Percentiles rank a stretch among this genome's conserved stretches.
These are phyloP conservation scores for Geodia barretti DNA, from an alignment of 37 sponge, comb jelly and placozoan species.

Conservation along the genomic window DNA sequence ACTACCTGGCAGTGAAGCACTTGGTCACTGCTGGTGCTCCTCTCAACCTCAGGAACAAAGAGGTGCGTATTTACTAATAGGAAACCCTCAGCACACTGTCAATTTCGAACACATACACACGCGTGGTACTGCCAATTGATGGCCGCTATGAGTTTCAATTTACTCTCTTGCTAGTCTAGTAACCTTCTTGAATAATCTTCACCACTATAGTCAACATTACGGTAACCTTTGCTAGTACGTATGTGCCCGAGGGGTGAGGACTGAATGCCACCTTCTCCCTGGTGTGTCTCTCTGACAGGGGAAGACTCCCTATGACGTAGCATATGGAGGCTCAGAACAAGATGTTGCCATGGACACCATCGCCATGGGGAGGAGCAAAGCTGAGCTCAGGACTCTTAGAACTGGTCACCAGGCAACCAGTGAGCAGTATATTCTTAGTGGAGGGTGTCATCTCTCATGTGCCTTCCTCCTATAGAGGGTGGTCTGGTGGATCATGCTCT, in stretches of 20 bases:
- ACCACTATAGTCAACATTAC: too few relatives aligned
- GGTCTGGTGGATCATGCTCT: conserved; percentile 75
- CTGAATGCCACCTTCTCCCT: background rate
- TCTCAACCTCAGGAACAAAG: conserved; percentile 43
- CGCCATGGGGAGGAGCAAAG: conserved; percentile 32
- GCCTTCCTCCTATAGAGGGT: conserved; percentile 44
- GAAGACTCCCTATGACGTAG: conserved; percentile 65
- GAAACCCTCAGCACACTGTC: too few relatives aligned
- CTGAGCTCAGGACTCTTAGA: conserved; percentile 28
- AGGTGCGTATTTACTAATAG: conserved; percentile 27
- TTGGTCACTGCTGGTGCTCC: conserved; percentile 49
- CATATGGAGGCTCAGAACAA: too few relatives aligned
- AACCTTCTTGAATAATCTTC: too few relatives aligned
- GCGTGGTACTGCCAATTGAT: too few relatives aligned
- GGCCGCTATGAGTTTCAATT: too few relatives aligned
- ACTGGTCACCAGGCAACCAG: conserved; percentile 31
- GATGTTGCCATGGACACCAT: conserved; percentile 50
- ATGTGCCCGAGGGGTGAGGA: too few relatives aligned
- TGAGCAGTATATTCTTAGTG: too few relatives aligned
- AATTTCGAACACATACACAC: too few relatives aligned
- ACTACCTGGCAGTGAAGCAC: conserved; percentile 27
- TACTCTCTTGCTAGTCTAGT: too few relatives aligned
- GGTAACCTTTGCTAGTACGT: too few relatives aligned
- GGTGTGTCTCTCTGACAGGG: conserved; percentile 22
- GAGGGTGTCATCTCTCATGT: too few relatives aligned